phyloP scores from a whole-genome alignment of 2,888 invertebrate species.

The Callyntrura sp. region DNA sequence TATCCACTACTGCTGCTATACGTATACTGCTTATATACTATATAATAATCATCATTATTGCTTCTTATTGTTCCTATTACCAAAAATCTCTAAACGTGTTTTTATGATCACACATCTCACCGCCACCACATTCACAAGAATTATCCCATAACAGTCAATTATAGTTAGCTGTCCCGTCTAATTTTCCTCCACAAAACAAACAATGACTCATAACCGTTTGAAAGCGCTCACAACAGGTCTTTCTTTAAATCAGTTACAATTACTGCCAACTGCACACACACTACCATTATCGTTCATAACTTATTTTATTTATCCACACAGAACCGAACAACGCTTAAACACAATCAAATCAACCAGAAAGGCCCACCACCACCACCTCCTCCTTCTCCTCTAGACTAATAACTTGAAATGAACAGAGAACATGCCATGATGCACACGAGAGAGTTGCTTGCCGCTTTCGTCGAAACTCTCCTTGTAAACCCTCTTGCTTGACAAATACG shows the following conservation, averaged over 20 bases:
- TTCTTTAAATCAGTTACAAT: constrained; percentile 6
- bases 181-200: constrained; percentile 57
- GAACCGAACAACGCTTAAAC: constrained; percentile 15
- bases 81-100: constrained; percentile 9
- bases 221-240: constrained; percentile 8
- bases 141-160: constrained; percentile 56
- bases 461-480: neutral
- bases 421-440: constrained; percentile 62
- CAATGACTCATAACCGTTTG: constrained; percentile 25
- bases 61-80: neutral
- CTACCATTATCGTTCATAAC: constrained; percentile 12
- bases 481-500: neutral
- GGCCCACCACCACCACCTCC: constrained; percentile 53
- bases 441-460: constrained; percentile 24
- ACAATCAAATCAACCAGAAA: constrained; percentile 55
- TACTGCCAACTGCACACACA: no score
- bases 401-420: constrained; percentile 61
- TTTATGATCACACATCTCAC: constrained; percentile 28
- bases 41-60: neutral
- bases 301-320: constrained; percentile 15
- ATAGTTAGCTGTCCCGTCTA: constrained; percentile 54
- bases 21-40: neutral
- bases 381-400: constrained; percentile 62
- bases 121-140: constrained; percentile 43
- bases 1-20: neutral